Base-by-base conservation (phyloP, 2,113 vertebrate species). In the Rhombomys opimus region DNA sequence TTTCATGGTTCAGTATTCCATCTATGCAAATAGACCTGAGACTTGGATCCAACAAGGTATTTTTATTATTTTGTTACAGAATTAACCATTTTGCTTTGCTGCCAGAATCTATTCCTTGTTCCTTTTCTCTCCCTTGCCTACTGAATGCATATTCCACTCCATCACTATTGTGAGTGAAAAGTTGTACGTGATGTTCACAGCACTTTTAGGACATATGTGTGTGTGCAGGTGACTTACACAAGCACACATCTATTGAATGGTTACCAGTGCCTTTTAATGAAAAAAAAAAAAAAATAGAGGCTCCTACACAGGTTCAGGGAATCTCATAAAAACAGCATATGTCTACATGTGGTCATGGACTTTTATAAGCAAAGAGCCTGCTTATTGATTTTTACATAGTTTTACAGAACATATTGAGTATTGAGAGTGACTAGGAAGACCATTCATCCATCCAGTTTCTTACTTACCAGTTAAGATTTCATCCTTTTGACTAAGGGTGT, bases 41-140 rank as follows among this genome's bases (percentile, higher is more conserved):
- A 46, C 89, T 95, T 65, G 57, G 12, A n/a, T 94, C 96, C 96
- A 61, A 86, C 1, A 7, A 1, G 52, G 20, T 91, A 11, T 38
- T 95, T 46, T 90, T 96, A 95, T 80, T 18, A 41, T 35, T 68
- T 86, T 50, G 9, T 86, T 73, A 13, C 78, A 0, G 25, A 75
- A 41, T 38, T 92, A 52, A 32, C 38, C 54, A 3, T 87, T 96
- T 85, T 95, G 1, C 93, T 94, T 68, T 0, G 10, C 15, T 88
- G 59, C 46, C 52, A 92, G 61, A 93, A 90, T 72, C 25, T 54
- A 4, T 70, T 87, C 2, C 70, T n/a, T 86, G 41, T 23, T 41
- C 25, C 54, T 76, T 93, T 27, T 63, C 88, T 97, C 30, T n/a
- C 67, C 95, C 95, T 92, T 80, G n/a, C 6, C 4, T 94, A 20